A percentile compares a stretch with the other conserved stretches of the same genome.
These are phyloP conservation scores for Sebastes umbrosus DNA, from an alignment of 2,797 vertebrate genomes.

Conservation along the genomic window DNA sequence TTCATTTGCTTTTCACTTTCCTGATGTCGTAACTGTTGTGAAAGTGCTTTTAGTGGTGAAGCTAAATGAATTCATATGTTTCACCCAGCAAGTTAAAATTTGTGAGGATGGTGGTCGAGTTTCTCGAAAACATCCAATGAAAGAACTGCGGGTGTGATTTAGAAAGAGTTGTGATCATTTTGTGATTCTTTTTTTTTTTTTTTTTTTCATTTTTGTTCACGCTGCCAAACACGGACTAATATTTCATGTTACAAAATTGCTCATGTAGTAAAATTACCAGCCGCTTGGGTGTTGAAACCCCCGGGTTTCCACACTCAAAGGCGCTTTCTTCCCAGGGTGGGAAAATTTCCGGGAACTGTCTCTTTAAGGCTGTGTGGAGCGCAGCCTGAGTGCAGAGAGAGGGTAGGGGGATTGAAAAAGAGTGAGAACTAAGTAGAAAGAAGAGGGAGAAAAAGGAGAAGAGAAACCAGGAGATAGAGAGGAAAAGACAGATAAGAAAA, in stretches of 20 bases:
- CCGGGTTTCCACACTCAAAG: slow-evolving; percentile 59
- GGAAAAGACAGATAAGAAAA: slow-evolving; percentile 33
- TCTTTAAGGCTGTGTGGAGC: slow-evolving; percentile 80
- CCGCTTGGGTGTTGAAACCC: slow-evolving; percentile 50
- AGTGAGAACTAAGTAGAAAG: slow-evolving; percentile 42
- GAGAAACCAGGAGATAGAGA: slow-evolving; percentile 31
- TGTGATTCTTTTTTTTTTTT: background rate
- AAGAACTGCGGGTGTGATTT: slow-evolving; percentile 30
- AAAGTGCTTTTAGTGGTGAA: slow-evolving; percentile 49
- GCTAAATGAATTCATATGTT: slow-evolving; percentile 49
- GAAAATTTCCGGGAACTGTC: slow-evolving; percentile 79
- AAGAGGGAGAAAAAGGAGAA: slow-evolving; percentile 21
- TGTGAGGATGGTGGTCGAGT: slow-evolving; percentile 18
- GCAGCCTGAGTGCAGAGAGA: slow-evolving; percentile 50
- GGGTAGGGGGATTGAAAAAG: slow-evolving; percentile 45
- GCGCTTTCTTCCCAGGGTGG: slow-evolving; percentile 68
- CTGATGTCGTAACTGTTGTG: slow-evolving; percentile 39
- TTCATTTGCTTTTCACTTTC: slow-evolving; percentile 40
- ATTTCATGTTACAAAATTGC: slow-evolving; percentile 43
- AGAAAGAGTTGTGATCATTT: slow-evolving; percentile 7
- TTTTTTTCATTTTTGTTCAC: slow-evolving; percentile 1
- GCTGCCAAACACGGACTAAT: slow-evolving; percentile 32
- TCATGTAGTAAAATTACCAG: slow-evolving; percentile 51
- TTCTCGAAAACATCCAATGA: slow-evolving; percentile 24
- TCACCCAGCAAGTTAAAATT: slow-evolving; percentile 24